A percentile compares a stretch with the other conserved stretches of the same genome.
phyloP scores from a whole-genome alignment of 2,888 invertebrate species.

The Nomada ruficornis region DNA sequence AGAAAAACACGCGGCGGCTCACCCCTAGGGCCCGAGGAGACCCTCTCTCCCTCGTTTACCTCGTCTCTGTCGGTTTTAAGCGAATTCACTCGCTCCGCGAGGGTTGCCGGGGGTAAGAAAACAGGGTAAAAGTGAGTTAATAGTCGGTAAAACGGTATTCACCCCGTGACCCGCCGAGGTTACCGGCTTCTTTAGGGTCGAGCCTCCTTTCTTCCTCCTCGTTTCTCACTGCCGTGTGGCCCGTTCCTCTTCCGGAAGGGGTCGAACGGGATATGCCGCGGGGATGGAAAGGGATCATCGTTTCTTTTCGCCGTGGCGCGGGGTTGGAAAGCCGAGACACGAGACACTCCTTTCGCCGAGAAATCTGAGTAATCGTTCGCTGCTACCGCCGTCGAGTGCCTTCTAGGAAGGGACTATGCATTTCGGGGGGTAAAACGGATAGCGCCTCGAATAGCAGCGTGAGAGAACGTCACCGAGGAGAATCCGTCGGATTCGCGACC shows the following conservation, averaged over 20 bases:
- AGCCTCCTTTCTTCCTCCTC: constrained; percentile 48
- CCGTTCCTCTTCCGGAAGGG: constrained; percentile 60
- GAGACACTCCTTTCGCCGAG: constrained; percentile 76
- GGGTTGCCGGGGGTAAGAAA: constrained; percentile 66
- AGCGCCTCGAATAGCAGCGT: constrained; percentile 38
- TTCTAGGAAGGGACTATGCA: constrained; percentile 24
- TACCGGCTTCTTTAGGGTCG: constrained; percentile 59
- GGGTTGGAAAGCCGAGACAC: constrained; percentile 64
- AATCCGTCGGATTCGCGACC: background rate
- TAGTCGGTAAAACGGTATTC: constrained; percentile 85
- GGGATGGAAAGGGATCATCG: constrained; percentile 52
- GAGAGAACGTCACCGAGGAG: constrained; percentile 30
- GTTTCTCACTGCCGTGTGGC: constrained; percentile 44
- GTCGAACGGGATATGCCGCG: constrained; percentile 8
- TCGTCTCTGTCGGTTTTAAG: background rate
- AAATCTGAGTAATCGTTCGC: constrained; percentile 78
- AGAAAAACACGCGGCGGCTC: constrained; percentile 70
- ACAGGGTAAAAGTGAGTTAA: constrained; percentile 84
- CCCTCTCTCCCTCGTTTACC: constrained; percentile 29
- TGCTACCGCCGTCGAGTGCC: constrained; percentile 41
- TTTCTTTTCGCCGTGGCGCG: constrained; percentile 46
- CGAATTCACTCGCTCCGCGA: background rate
- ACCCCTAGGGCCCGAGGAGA: constrained; percentile 35
- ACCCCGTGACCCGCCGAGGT: constrained; percentile 80
- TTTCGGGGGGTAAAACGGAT: background rate